A percentile compares a stretch with the other conserved stretches of the same genome.
phyloP scores from a whole-genome alignment of 2,888 invertebrate species.

The Pantelozetes paolii region DNA sequence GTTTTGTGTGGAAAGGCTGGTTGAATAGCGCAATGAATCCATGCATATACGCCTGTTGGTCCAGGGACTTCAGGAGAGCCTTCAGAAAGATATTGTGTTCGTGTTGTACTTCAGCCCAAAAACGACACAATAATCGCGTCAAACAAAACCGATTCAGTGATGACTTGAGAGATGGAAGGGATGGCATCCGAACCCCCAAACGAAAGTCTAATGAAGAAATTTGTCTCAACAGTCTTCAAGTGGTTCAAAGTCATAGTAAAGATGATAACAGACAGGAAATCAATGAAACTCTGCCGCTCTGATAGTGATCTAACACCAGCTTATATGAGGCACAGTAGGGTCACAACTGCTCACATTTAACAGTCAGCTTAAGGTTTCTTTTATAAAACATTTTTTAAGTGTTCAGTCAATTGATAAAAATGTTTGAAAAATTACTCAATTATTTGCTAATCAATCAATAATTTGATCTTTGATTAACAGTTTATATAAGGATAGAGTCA shows the following conservation, averaged over 20 bases:
- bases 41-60: conserved; percentile 94
- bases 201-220: conserved; percentile 1
- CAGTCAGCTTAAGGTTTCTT: neutral
- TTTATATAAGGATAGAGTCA: neutral
- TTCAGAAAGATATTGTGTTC: conserved; percentile 85
- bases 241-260: neutral
- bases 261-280: neutral
- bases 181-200: neutral
- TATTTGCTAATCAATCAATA: neutral
- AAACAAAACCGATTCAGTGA: conserved; percentile 25
- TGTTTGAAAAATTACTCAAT: neutral
- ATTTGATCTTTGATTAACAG: neutral
- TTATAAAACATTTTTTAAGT: neutral
- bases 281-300: conserved; percentile 2
- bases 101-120: conserved; percentile 55
- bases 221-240: neutral
- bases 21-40: neutral
- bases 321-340: neutral
- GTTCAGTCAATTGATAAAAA: neutral
- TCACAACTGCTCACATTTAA: neutral
- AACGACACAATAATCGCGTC: neutral
- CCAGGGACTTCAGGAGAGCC: conserved; percentile 82
- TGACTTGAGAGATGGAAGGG: no score
- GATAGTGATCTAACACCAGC: neutral
- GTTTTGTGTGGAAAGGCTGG: no score